phyloP scores from a whole-genome alignment of 2,888 invertebrate species.

The Scaptomyza caliginosa region DNA sequence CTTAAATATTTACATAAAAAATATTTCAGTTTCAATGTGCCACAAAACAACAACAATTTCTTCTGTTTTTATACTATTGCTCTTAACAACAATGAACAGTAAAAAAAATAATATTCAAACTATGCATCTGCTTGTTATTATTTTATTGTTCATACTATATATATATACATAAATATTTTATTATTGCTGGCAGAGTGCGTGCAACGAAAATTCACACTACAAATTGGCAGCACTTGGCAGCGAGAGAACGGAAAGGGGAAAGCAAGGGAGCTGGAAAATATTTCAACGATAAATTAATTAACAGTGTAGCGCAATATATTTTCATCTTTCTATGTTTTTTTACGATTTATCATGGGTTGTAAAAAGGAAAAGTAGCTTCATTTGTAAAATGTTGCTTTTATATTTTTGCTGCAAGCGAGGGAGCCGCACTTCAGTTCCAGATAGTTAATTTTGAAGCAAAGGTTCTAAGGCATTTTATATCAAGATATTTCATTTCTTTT shows the following conservation, averaged over 20 bases:
- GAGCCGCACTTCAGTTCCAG: background rate
- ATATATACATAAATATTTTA: constrained; percentile 20
- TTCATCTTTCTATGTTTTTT: constrained; percentile 49
- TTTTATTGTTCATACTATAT: constrained; percentile 18
- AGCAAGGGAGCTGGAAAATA: constrained; percentile 28
- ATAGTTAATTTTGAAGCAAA: background rate
- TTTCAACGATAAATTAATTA: constrained; percentile 70
- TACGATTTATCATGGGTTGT: constrained; percentile 26
- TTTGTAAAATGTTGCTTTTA: background rate
- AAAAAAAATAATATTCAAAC: constrained; percentile 16
- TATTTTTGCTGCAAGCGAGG: background rate
- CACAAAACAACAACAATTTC: constrained; percentile 6
- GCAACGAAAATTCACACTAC: constrained; percentile 50
- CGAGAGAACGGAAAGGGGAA: no score
- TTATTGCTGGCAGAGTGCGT: constrained; percentile 37
- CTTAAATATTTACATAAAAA: constrained; percentile 54
- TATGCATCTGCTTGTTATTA: constrained; percentile 19
- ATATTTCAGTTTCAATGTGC: constrained; percentile 52
- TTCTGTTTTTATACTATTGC: constrained; percentile 26
- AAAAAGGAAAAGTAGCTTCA: constrained; percentile 2
- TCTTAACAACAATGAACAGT: constrained; percentile 25
- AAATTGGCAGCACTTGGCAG: constrained; percentile 14
- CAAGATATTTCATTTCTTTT: no score
- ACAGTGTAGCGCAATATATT: constrained; percentile 45
- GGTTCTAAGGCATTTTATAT: no score